Conservation (phyloP, 2,113 vertebrate genomes). For the Malaclemys terrapin region DNA sequence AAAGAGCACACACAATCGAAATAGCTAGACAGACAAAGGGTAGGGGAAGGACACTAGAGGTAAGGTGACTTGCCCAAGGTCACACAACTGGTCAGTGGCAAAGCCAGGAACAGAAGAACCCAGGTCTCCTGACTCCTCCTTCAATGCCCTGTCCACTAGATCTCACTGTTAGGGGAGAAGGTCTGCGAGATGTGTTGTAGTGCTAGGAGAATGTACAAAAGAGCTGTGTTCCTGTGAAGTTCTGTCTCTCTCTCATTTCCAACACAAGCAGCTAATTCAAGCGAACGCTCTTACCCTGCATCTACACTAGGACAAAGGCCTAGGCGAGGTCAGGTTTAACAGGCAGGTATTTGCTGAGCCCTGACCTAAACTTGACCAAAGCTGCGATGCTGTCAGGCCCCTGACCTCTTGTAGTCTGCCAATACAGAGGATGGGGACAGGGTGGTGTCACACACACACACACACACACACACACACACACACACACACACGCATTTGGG, state of each 20-base stretch:
- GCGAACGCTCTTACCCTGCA: not conserved
- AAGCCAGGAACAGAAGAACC: not conserved
- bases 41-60: not conserved
- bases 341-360: too few species aligned
- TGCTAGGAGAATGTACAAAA: not conserved
- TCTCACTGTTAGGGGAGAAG: not conserved
- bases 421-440: not conserved
- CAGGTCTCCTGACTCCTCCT: not conserved
- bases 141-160: not conserved
- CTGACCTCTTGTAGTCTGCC: not conserved
- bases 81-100: not conserved
- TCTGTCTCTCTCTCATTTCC: not conserved
- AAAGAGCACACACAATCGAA: not conserved
- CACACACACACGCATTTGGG: not conserved
- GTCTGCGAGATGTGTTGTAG: not conserved
- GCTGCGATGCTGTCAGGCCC: too few species aligned
- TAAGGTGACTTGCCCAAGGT: not conserved
- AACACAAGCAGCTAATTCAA: not conserved
- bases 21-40: fast-evolving
- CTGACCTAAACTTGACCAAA: not conserved
- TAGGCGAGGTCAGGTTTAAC: too few species aligned
- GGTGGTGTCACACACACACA: not conserved
- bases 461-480: not conserved
- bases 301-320: not conserved
- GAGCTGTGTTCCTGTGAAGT: not conserved